Evolutionary conservation across 2,113 vertebrate species (phyloP).

Genomic region (Xenopus borealis): DNA sequence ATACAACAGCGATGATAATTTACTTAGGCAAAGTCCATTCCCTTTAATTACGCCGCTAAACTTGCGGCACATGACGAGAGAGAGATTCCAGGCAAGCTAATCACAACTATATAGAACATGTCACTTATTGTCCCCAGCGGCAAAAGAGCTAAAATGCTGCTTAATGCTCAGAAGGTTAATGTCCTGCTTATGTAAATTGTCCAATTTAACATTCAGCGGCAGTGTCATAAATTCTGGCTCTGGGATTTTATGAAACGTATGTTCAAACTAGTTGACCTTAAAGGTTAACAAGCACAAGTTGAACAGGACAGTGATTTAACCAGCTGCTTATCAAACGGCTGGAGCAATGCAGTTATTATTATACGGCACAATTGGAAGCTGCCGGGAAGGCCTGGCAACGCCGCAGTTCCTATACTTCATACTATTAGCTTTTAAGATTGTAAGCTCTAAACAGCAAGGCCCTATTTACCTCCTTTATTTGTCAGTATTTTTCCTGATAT

Average conservation of each 20-base stretch:
- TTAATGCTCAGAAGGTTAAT: constrained; percentile 84
- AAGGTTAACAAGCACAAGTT: constrained; percentile 87
- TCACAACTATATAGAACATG: constrained; percentile 84
- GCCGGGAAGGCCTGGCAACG: constrained; percentile 49
- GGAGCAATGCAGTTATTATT: constrained; percentile 31
- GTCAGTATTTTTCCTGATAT: too few relatives aligned
- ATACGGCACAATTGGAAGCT: constrained; percentile 69
- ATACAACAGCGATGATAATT: constrained; percentile 78
- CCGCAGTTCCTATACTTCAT: too few relatives aligned
- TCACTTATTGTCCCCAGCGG: constrained; percentile 81
- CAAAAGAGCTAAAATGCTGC: constrained; percentile 85
- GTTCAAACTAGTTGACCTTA: constrained; percentile 87
- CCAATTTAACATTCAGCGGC: constrained; percentile 84
- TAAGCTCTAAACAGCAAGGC: too few relatives aligned
- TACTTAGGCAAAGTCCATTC: constrained; percentile 80
- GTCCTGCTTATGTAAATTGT: constrained; percentile 88
- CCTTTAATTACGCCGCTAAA: constrained; percentile 85
- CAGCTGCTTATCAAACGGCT: constrained; percentile 77
- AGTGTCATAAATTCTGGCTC: constrained; percentile 82
- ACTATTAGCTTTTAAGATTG: too few relatives aligned
- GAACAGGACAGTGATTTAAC: constrained; percentile 85
- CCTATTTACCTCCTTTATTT: too few relatives aligned
- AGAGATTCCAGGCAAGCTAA: constrained; percentile 80
- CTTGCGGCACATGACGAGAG: constrained; percentile 65
- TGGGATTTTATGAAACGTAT: constrained; percentile 87